Base-by-base conservation (phyloP, 1,140 invertebrate genomes). In the Meloidogyne exigua region DNA sequence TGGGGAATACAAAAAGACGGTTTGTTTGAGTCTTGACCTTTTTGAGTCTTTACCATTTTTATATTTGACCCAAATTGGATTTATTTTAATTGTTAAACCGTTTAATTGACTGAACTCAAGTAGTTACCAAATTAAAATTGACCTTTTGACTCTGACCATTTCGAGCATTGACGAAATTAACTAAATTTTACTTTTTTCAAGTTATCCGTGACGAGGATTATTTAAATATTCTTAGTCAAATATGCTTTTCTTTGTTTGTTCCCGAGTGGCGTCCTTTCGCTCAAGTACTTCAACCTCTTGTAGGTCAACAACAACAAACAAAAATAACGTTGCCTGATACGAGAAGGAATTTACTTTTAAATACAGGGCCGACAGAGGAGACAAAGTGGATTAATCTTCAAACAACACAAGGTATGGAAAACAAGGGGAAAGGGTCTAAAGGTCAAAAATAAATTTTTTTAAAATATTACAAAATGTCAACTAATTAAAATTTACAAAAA, bases 231-330 rank as follows among this genome's bases (percentile, higher is more conserved):
- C 63, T 85, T 18, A 72, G 78, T 65, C 82, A 84, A 12, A 72
- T 84, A 73, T 86, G 85, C 69, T 86, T 86, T 81, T 83, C 86
- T 72, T 72, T 86, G 42, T 86, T 86, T 42, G 83, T 86, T 32
- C 86, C 85, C 0, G 85, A 86, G 66, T 86, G 85, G 85, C 64
- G 84, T 13, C 76, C 80, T 5, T 81, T 78, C 39, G 79, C 79
- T 32, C 84, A 85, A 68, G 78, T 79, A 13, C n/a, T n/a, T n/a
- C n/a, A n/a, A n/a, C 79, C 72, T 57, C 79, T 66, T 36, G 78
- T 66, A 11, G 75, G 83, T 39, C 83, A 82, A 74, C 57, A 77
- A 25, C 62, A 63, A 62, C 23, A 63, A 66, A 44, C n/a, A 39
- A 23, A 68, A 23, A 26, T 26, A n/a, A 18, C 12, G 0, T 32